Evolutionary conservation across 2,113 vertebrate species (phyloP).

Genomic region (Ornithorhynchus anatinus): DNA sequence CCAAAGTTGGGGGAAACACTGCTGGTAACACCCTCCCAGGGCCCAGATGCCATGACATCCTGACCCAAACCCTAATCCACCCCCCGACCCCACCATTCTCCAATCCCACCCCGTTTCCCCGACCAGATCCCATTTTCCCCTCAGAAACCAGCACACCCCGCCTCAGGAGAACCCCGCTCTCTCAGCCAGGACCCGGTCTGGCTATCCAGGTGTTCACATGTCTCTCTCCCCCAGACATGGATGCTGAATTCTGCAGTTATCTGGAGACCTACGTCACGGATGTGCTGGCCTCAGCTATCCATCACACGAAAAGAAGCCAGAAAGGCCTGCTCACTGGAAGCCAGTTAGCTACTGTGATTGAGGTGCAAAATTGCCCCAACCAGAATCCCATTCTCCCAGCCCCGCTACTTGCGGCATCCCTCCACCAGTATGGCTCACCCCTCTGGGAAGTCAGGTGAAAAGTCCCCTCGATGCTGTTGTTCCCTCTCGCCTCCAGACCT

Average conservation of each 20-base stretch:
- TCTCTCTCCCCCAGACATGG: conserved; percentile 30
- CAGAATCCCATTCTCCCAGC: background rate
- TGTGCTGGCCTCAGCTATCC: conserved; percentile 34
- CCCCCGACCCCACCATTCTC: background rate
- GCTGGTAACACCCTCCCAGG: conserved; percentile 23
- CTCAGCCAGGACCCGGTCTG: background rate
- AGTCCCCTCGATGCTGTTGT: no score
- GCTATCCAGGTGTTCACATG: no score
- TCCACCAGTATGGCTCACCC: no score
- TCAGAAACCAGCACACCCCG: background rate
- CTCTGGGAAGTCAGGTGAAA: no score
- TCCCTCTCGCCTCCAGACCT: no score
- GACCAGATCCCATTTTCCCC: background rate
- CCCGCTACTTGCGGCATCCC: background rate
- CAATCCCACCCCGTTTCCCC: background rate
- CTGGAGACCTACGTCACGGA: conserved; percentile 31
- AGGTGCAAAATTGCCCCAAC: conserved; percentile 18
- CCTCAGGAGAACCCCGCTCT: background rate
- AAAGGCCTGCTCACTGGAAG: conserved; percentile 48
- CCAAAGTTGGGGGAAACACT: background rate
- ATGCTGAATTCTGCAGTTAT: background rate
- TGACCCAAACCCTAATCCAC: no score
- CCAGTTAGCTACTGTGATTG: conserved; percentile 54
- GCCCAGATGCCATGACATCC: background rate
- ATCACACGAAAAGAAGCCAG: conserved; percentile 48